Conservation (phyloP, 2,888 invertebrate species). For the Plagiodera versicolora region DNA sequence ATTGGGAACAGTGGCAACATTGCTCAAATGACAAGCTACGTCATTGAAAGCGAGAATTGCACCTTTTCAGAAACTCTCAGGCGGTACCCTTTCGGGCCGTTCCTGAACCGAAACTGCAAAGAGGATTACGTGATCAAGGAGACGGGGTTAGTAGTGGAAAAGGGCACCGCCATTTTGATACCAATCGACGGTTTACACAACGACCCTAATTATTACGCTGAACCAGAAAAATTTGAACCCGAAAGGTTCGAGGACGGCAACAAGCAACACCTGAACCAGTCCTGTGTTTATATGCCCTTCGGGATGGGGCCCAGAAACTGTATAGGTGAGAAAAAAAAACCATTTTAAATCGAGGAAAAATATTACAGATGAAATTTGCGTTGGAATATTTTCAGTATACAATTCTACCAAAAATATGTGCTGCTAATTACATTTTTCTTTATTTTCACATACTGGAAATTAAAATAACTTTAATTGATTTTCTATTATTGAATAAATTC, state of each 20-base stretch:
- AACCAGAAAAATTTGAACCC: conserved; percentile 55
- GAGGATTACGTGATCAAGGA: conserved; percentile 48
- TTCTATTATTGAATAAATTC: too few relatives aligned
- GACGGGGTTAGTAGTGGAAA: conserved; percentile 50
- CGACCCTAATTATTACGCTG: conserved; percentile 51
- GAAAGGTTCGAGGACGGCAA: conserved; percentile 52
- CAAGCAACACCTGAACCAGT: conserved; percentile 33
- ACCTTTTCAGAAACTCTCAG: conserved; percentile 52
- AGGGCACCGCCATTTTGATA: conserved; percentile 51
- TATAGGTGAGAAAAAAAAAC: conserved; percentile 44
- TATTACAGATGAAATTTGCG: too few relatives aligned
- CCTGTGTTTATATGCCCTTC: conserved; percentile 47
- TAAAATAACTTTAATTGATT: too few relatives aligned
- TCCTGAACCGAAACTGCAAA: conserved; percentile 43
- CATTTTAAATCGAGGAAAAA: too few relatives aligned
- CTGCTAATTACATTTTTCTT: too few relatives aligned
- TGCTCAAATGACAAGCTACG: too few relatives aligned
- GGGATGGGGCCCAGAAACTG: conserved; percentile 51
- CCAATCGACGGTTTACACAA: conserved; percentile 48
- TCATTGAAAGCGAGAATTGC: too few relatives aligned
- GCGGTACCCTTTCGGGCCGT: conserved; percentile 51
- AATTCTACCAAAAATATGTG: too few relatives aligned
- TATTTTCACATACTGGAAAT: too few relatives aligned
- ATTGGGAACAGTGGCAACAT: too few relatives aligned
- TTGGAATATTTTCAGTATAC: too few relatives aligned